Evolutionary conservation across 2,888 invertebrate genomes (phyloP).

Genomic region (Trichopoda pennipes): DNA sequence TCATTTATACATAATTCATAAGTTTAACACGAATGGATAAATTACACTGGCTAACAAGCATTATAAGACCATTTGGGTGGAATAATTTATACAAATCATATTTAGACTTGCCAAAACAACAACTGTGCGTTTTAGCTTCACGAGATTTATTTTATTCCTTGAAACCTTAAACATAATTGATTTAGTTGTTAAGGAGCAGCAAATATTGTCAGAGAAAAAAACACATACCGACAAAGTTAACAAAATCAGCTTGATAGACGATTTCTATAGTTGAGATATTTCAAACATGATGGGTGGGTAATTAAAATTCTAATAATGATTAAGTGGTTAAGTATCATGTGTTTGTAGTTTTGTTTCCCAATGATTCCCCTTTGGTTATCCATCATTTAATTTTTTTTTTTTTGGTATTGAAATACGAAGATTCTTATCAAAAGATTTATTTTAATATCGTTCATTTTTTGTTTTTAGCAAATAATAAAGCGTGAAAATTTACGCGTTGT

Average conservation of each 20-base stretch:
- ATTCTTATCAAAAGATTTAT: slow-evolving; percentile 42
- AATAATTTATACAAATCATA: slow-evolving; percentile 58
- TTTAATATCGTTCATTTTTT: not conserved
- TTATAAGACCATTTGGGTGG: slow-evolving; percentile 66
- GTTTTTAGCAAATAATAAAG: slow-evolving; percentile 56
- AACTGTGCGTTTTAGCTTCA: slow-evolving; percentile 9
- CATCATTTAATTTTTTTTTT: slow-evolving; percentile 26
- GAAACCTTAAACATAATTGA: slow-evolving; percentile 59
- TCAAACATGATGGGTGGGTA: not conserved
- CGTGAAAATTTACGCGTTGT: slow-evolving; percentile 67
- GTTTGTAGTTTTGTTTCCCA: not conserved
- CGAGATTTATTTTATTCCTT: slow-evolving; percentile 27
- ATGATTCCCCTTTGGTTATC: not conserved
- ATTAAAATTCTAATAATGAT: slow-evolving; percentile 28
- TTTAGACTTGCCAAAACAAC: not conserved
- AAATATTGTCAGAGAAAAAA: slow-evolving; percentile 23
- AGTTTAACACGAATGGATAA: slow-evolving; percentile 39
- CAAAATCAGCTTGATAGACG: slow-evolving; percentile 3
- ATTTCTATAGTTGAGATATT: too few species aligned
- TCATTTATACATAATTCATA: slow-evolving; percentile 64
- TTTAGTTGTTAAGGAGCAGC: slow-evolving; percentile 51
- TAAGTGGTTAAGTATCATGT: not conserved
- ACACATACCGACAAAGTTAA: slow-evolving; percentile 17
- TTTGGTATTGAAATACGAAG: slow-evolving; percentile 17
- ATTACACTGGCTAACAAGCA: slow-evolving; percentile 44